Evolutionary conservation across 1,140 invertebrate species (phyloP).

Genomic region (Camponotus floridanus): DNA sequence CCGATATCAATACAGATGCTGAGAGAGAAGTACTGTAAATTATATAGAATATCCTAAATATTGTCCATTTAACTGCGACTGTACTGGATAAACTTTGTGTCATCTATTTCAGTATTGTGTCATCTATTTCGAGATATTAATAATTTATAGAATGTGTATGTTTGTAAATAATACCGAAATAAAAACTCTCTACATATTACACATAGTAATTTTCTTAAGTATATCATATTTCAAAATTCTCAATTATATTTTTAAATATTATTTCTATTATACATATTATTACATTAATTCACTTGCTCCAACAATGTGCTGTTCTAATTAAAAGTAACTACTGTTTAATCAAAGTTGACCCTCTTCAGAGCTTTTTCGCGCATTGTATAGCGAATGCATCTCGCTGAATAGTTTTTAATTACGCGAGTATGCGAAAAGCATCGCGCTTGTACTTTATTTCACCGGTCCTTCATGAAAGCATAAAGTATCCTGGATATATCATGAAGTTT

Average conservation of each 20-base stretch:
- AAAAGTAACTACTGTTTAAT: not conserved
- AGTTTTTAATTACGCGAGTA: constrained; percentile 63
- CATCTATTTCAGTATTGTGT: not conserved
- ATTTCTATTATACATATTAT: not conserved
- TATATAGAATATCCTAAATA: constrained; percentile 23
- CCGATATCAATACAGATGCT: constrained; percentile 8
- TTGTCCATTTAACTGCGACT: not conserved
- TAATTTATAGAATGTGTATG: not conserved
- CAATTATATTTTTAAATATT: constrained; percentile 5
- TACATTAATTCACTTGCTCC: constrained; percentile 12
- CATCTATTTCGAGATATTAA: not conserved
- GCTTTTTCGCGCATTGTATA: constrained; percentile 8
- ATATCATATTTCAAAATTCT: not conserved
- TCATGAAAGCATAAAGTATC: constrained; percentile 70
- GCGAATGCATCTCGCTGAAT: constrained; percentile 34
- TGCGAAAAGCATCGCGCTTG: constrained; percentile 35
- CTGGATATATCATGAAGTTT: constrained; percentile 73
- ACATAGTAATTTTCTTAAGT: not conserved
- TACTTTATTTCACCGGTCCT: constrained; percentile 54
- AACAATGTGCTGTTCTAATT: not conserved
- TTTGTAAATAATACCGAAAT: not conserved
- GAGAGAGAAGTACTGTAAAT: constrained; percentile 10
- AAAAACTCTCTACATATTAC: not conserved
- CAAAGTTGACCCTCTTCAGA: constrained; percentile 2
- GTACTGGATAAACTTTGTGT: not conserved